A percentile compares a stretch with the other conserved stretches of the same genome.
Conservation (phyloP, 2,113 vertebrate genomes). For the Montifringilla adamsi region DNA sequence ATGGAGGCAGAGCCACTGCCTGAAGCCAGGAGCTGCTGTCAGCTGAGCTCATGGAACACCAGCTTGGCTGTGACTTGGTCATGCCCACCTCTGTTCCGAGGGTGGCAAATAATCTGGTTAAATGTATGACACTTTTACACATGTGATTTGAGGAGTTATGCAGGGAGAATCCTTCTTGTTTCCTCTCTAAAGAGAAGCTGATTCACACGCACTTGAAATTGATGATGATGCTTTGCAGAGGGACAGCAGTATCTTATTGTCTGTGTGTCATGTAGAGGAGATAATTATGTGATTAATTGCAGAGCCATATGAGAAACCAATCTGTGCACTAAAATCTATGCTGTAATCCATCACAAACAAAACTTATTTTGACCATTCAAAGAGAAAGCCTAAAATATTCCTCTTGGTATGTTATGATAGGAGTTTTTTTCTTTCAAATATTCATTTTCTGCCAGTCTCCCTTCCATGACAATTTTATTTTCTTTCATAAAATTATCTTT, state of each 20-base stretch:
- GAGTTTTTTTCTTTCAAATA: fast-evolving
- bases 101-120: background rate
- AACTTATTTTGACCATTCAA: background rate
- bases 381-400: background rate
- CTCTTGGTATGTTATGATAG: background rate
- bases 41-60: background rate
- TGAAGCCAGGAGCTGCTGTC: background rate
- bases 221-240: background rate
- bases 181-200: background rate
- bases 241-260: background rate
- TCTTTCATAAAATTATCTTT: background rate
- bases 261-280: background rate
- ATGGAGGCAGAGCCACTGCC: background rate
- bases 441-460: background rate
- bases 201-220: background rate
- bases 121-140: background rate
- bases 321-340: background rate
- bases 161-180: background rate
- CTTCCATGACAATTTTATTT: background rate
- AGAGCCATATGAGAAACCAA: background rate
- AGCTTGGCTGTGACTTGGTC: background rate
- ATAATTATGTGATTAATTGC: background rate
- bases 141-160: background rate
- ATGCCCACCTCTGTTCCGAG: background rate
- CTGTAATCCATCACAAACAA: background rate